Conservation (phyloP, 2,113 vertebrate genomes). For the Acanthisitta chloris region DNA sequence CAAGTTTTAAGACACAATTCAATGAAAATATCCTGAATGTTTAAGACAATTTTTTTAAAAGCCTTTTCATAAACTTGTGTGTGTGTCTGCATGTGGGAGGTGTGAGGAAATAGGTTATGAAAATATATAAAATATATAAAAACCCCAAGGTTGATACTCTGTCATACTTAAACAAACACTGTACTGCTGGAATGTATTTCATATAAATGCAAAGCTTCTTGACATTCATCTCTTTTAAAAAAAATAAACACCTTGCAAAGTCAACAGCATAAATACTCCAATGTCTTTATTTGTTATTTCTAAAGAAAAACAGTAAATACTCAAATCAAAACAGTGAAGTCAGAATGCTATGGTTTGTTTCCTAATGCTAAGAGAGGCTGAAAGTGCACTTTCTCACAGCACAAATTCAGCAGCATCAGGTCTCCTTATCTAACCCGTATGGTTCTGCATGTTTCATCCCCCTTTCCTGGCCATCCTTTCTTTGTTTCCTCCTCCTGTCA, state of each 20-base stretch:
- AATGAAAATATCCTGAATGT: not conserved
- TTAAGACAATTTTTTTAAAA: not conserved
- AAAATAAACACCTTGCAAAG: conserved; percentile 20
- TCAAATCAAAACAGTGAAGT: not conserved
- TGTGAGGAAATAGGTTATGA: not conserved
- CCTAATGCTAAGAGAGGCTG: not conserved
- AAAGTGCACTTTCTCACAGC: not conserved
- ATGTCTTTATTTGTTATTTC: not conserved
- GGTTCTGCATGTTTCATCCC: accelerated
- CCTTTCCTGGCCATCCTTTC: not conserved
- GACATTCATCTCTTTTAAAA: not conserved
- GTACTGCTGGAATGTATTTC: not conserved
- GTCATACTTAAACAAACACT: not conserved
- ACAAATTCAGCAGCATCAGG: not conserved
- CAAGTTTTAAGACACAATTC: not conserved
- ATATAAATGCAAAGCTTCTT: not conserved
- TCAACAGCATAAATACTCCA: not conserved
- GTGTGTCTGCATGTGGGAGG: accelerated
- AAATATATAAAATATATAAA: not conserved
- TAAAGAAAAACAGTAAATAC: not conserved
- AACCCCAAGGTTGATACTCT: not conserved
- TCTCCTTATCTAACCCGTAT: not conserved
- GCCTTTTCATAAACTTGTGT: not conserved
- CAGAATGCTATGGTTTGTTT: not conserved
- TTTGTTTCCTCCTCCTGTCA: not conserved